Percentiles rank a stretch among this genome's conserved stretches.
Conservation (phyloP, 2,113 vertebrate species). For the Noturus placidus region DNA sequence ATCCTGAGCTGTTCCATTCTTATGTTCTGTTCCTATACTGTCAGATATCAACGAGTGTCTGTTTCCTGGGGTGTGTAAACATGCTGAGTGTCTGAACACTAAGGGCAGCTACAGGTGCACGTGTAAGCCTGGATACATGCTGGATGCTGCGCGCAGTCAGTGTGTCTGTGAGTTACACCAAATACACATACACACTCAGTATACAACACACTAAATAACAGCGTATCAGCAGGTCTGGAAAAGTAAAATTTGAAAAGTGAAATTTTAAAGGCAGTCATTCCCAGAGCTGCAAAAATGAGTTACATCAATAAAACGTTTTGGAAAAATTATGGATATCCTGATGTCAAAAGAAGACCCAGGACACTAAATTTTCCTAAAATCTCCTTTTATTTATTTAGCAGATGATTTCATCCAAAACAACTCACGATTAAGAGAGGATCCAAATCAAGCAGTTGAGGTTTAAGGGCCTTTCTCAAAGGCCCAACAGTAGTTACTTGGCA, state of each 20-base stretch:
- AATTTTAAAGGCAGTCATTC: not conserved
- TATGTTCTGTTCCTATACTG: conserved; percentile 27
- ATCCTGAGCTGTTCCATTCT: not conserved
- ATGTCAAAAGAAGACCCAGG: not conserved
- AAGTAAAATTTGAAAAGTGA: too few relatives aligned
- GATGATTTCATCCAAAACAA: not conserved
- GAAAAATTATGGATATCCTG: not conserved
- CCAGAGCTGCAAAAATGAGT: not conserved
- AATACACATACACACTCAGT: not conserved
- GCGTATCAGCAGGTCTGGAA: not conserved
- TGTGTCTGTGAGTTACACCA: conserved; percentile 74
- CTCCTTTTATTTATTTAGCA: not conserved
- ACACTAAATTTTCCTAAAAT: not conserved
- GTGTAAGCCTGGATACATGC: conserved; percentile 75
- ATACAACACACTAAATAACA: conserved; percentile 6
- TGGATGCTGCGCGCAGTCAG: conserved; percentile 74
- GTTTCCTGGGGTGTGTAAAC: conserved; percentile 74
- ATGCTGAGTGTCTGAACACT: conserved; percentile 75
- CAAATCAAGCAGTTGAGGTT: not conserved
- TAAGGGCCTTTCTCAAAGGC: not conserved
- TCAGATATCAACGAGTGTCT: conserved; percentile 79
- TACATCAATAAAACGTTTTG: not conserved
- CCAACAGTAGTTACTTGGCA: not conserved
- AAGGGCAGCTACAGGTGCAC: conserved; percentile 79
- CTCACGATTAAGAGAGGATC: not conserved